Base-by-base conservation (phyloP, 2,113 vertebrate genomes). In the Bambusicola thoracicus region DNA sequence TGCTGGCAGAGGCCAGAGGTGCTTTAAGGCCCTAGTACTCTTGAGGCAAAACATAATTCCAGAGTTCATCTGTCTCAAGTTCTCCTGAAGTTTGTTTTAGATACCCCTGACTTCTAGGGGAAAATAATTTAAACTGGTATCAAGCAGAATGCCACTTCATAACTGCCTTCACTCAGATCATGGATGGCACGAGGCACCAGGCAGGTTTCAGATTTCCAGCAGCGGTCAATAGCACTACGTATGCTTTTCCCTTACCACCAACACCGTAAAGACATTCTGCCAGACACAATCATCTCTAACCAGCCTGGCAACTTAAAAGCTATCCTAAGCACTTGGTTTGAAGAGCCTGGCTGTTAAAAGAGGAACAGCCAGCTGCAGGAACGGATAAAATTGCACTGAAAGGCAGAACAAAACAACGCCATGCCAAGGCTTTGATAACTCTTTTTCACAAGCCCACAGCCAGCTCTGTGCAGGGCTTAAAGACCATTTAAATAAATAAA, bases 351-450 rank as follows among this genome's bases (percentile, higher is more conserved):
- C 55, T 88, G 40, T 22, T 74, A 44, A 34, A 79, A 66, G 68
- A 91, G 86, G 81, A 94, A 43, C 75, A 75, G 80, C n/a, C 91
- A 93, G 82, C 85, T 94, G 85, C 95, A 93, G 84, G 30, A 75
- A 48, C n/a, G 69, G 81, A 87, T 87, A 86, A 86, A 96, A 92
- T 34, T 70, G 86, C 73, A 70, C 67, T 80, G 67, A 77, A 87
- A 89, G 93, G 48, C 51, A 94, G 86, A 96, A 89, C 53, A 81
- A 87, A 94, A 58, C 56, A 78, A 2, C n/a, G 11, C 8, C 17
- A 70, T 1, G 4, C 65, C 0, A 2, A 87, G 65, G 13, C 76
- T 82, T 81, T 80, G 82, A 5, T 13, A 36, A 55, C 20, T 92
- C 61, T 73, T 46, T 70, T 69, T 81, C 87, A 87, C 49, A 67